Evolutionary conservation across 2,113 vertebrate species (phyloP), one percentile per base, ranked within the genome.

Genomic region (Mesocricetus auratus): DNA sequence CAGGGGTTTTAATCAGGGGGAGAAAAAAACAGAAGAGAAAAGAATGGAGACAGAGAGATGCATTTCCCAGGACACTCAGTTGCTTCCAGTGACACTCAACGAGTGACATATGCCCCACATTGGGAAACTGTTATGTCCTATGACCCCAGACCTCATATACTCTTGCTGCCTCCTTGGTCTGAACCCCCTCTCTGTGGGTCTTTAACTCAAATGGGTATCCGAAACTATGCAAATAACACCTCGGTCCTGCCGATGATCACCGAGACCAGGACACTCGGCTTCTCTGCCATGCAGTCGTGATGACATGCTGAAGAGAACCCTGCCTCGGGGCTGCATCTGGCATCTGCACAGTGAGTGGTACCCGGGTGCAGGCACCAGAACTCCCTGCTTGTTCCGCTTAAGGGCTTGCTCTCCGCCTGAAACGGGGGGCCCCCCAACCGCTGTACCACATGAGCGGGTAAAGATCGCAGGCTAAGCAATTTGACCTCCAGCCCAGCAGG

Each of bases 401-500:
- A 21, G 39, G 53, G 12, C 39, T 74, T 19, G 66, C 66, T 53
- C 17, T 47, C 82, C 2, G 1, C 42, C 39, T 39, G 71, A 88
- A 88, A 31, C 0, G 13, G n/a, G n/a, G n/a, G n/a, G n/a, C n/a
- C 58, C 85, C 22, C 87, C 33, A n/a, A 68, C 68, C 0, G 15
- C 73, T 75, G 88, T 36, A 39, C 79, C 16, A 31, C 31, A 4
- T 4, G 0, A 6, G 73, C 92, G 21, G 56, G 53, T 1, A 13
- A 81, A 86, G 73, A 94, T 56, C 6, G 3, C 47, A 19, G 0
- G 92, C 71, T 9, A 8, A 89, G 86, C 93, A 68, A 50, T 75
- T 90, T 1, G 6, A 86, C 94, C n/a, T 86, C 81, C 81, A 90
- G 73, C 92, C 94, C 66, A 47, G 96, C 97, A 97, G 92, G 74